These are phyloP conservation scores for Trissoscelio sp. DNA, from an alignment of 2,888 invertebrate species.

Conservation along the genomic window DNA sequence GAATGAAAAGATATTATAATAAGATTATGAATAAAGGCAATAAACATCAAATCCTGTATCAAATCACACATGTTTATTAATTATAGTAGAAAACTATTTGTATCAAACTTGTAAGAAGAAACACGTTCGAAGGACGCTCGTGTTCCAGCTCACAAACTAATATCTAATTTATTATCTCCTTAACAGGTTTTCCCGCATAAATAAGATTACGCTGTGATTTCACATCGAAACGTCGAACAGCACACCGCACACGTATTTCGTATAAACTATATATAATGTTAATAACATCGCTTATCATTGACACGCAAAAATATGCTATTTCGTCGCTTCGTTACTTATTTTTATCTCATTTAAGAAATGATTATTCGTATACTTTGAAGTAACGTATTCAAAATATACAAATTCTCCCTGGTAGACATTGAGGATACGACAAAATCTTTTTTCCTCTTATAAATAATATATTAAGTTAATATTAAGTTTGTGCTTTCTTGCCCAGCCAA, in stretches of 20 bases:
- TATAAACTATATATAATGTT: constrained; percentile 51
- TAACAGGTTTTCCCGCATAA: constrained; percentile 38
- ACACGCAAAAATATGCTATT: constrained; percentile 16
- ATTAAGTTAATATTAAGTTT: no score
- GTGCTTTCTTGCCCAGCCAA: constrained; percentile 25
- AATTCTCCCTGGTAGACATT: background rate
- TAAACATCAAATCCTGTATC: no score
- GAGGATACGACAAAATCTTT: no score
- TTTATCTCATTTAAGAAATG: background rate
- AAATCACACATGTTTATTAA: constrained; percentile 76
- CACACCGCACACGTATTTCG: constrained; percentile 38
- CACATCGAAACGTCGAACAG: constrained; percentile 19
- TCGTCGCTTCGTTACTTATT: constrained; percentile 9
- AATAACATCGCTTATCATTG: constrained; percentile 41
- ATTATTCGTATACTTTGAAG: background rate
- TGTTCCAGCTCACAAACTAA: constrained; percentile 29
- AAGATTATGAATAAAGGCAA: no score
- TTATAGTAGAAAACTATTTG: constrained; percentile 78
- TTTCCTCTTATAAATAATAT: no score
- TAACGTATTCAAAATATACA: background rate
- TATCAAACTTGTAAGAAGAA: constrained; percentile 60
- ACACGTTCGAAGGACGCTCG: constrained; percentile 25
- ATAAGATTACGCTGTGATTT: constrained; percentile 45
- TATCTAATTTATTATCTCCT: constrained; percentile 28
- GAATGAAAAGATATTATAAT: no score